Conservation (phyloP, 2,797 vertebrate species). For the Poecilia gillii region DNA sequence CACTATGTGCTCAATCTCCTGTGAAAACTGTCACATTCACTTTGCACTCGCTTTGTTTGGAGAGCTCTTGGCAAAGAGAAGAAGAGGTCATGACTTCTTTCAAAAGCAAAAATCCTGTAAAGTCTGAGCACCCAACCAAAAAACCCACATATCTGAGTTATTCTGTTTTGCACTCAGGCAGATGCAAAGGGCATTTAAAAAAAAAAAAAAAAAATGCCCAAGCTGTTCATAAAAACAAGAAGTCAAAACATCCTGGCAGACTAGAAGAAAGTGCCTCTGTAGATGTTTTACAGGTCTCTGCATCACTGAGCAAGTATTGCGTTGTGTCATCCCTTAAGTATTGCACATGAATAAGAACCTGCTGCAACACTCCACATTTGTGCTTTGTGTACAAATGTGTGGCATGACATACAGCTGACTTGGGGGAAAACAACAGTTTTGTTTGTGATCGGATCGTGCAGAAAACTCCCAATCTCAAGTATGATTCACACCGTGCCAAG, state of each 20-base stretch:
- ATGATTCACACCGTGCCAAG: conserved; percentile 57
- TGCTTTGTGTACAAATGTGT: conserved; percentile 15
- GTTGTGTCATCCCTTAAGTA: conserved; percentile 19
- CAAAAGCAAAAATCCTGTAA: conserved; percentile 29
- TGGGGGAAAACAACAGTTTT: conserved; percentile 11
- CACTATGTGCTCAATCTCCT: conserved; percentile 22
- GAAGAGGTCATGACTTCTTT: conserved; percentile 26
- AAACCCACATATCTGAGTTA: conserved; percentile 27
- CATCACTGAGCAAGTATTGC: conserved; percentile 18
- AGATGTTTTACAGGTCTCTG: conserved; percentile 2
- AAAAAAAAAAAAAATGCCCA: conserved; percentile 10
- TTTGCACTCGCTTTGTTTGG: conserved; percentile 40
- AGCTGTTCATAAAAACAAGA: conserved; percentile 38
- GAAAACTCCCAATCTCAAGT: conserved; percentile 4
- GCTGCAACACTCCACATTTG: conserved; percentile 13
- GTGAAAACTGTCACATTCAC: conserved; percentile 44
- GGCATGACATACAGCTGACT: conserved; percentile 18
- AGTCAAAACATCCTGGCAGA: conserved; percentile 13
- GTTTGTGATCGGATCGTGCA: conserved; percentile 48
- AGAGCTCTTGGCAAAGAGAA: conserved; percentile 37
- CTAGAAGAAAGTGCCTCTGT: conserved; percentile 15
- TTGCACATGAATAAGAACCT: conserved; percentile 19
- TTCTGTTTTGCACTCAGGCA: conserved; percentile 20
- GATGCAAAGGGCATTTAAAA: conserved; percentile 16
- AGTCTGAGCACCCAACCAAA: conserved; percentile 27